Base-by-base conservation (phyloP, 2,113 vertebrate species). In the Percina caprodes region DNA sequence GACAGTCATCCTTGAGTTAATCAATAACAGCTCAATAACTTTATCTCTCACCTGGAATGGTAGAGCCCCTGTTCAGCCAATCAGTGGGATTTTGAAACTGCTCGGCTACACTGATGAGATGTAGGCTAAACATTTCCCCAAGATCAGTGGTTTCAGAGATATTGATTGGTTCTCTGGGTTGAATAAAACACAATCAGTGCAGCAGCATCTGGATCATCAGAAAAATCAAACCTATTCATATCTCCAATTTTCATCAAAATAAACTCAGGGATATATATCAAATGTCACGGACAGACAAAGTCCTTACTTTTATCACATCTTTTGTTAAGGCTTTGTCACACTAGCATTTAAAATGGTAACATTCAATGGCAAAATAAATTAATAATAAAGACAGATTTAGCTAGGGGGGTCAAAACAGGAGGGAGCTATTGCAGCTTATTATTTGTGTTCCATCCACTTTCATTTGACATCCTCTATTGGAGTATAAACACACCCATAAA, bases 21-120 rank as follows among this genome's bases (percentile, higher is more conserved):
- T 77, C 69, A 77, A 33, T 67, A 80, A 61, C 14, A 74, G 13
- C 21, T 16, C 56, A 35, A 30, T 65, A 21, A 35, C 5, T 16
- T 23, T 58, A 14, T 52, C 11, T 49, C 63, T 46, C 42, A 69
- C 48, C 13, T 58, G 26, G 66, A 5, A 49, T 19, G 26, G 24
- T 14, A 6, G 2, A 51, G 23, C n/a, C 6, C 4, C 18, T 42
- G 2, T 18, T 24, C 18, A 65, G 54, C 62, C 55, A 73, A 61
- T 71, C 52, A 45, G 16, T 48, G 45, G 26, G 6, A 24, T 33
- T 19, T 52, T 48, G 14, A 54, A 54, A 35, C 10, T 35, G 52
- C 45, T 13, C 1, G 0, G 45, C 19, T 66, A 13, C 52, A 45
- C 18, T 45, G 42, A 58, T 66, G 26, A 58, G 13, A 42, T 45